A percentile compares a stretch with the other conserved stretches of the same genome.
phyloP scores from a whole-genome alignment of 2,888 invertebrate genomes.

The Ectemnius lituratus region DNA sequence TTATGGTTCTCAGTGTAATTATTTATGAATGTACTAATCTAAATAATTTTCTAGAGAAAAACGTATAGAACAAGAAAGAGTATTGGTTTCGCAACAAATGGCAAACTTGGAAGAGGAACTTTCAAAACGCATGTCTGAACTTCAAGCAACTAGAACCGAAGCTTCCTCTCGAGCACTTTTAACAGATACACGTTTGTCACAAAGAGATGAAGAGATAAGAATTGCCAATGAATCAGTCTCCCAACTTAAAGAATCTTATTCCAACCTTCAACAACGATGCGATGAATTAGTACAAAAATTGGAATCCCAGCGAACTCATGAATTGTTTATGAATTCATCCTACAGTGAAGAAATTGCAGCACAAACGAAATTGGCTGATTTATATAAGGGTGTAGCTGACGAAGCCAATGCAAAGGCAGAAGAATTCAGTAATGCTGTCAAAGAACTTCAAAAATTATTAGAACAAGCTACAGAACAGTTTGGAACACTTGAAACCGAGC shows the following conservation, averaged over 20 bases:
- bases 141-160: constrained; percentile 88
- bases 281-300: constrained; percentile 83
- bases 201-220: constrained; percentile 88
- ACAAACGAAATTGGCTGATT: constrained; percentile 89
- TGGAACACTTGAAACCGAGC: constrained; percentile 87
- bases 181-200: constrained; percentile 87
- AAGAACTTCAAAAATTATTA: constrained; percentile 86
- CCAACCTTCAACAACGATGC: constrained; percentile 85
- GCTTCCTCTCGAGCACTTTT: constrained; percentile 83
- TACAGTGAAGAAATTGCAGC: constrained; percentile 91
- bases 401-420: constrained; percentile 88
- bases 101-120: constrained; percentile 88
- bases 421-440: constrained; percentile 87
- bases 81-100: constrained; percentile 87
- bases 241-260: constrained; percentile 85
- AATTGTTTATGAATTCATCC: constrained; percentile 77
- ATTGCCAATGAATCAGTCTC: constrained; percentile 85
- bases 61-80: constrained; percentile 89
- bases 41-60: constrained; percentile 81
- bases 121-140: constrained; percentile 87
- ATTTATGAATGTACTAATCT: not conserved
- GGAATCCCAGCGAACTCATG: constrained; percentile 78
- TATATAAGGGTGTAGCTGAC: constrained; percentile 90
- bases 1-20: not conserved
- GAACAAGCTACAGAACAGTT: constrained; percentile 90